Evolutionary conservation across 2,888 invertebrate genomes (phyloP).

Genomic region (Dicyrtomina minuta): DNA sequence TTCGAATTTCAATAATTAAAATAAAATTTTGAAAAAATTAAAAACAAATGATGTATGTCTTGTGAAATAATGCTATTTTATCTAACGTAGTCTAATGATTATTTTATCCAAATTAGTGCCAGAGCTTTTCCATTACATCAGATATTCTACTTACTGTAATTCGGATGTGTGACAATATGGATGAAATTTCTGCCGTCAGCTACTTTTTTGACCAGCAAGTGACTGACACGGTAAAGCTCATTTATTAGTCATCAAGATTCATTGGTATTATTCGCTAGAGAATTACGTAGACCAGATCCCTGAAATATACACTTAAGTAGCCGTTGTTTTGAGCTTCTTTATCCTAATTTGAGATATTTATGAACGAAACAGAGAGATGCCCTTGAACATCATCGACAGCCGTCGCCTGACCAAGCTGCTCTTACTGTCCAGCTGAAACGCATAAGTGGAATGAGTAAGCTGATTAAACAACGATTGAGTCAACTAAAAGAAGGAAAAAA

Average conservation of each 20-base stretch:
- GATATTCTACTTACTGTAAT: conserved; percentile 83
- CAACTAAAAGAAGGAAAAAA: conserved; percentile 59
- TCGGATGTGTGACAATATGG: conserved; percentile 73
- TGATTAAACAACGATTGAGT: conserved; percentile 68
- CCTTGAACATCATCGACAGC: background rate
- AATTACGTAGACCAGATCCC: too few relatives aligned
- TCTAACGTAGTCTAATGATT: too few relatives aligned
- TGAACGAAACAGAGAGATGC: conserved; percentile 16
- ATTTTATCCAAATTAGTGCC: too few relatives aligned
- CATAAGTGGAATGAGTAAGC: conserved; percentile 73
- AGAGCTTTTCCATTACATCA: conserved; percentile 72
- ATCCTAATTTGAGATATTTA: background rate
- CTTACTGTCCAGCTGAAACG: conserved; percentile 86
- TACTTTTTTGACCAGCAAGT: conserved; percentile 64
- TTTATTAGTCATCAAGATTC: background rate
- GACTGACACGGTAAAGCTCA: conserved; percentile 39
- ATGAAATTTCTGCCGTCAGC: conserved; percentile 78
- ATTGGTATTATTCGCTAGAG: too few relatives aligned
- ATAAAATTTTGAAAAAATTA: background rate
- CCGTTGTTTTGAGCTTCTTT: too few relatives aligned
- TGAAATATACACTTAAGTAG: background rate
- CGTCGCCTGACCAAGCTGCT: conserved; percentile 73
- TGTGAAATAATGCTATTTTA: too few relatives aligned
- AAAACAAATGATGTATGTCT: too few relatives aligned
- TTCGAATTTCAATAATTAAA: conserved; percentile 60